These are phyloP conservation scores for Drosophila seguyi DNA, from an alignment of 1,140 invertebrate species.

Conservation along the genomic window DNA sequence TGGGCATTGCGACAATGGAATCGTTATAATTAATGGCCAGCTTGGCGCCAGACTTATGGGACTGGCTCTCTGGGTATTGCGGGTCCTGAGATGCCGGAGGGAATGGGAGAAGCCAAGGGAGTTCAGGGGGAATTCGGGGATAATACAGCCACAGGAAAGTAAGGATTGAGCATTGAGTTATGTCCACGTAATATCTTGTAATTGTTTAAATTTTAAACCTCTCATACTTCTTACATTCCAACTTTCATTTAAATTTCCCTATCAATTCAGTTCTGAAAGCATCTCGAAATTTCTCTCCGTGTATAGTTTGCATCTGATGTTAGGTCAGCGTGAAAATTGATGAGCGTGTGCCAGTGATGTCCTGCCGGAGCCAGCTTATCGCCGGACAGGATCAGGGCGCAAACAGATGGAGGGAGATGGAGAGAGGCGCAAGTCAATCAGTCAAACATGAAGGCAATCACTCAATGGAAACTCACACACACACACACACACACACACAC, in stretches of 20 bases:
- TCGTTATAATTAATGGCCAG: slow-evolving; percentile 77
- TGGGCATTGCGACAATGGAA: slow-evolving; percentile 62
- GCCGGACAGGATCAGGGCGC: slow-evolving; percentile 45
- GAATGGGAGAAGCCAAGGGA: not conserved
- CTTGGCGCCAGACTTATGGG: slow-evolving; percentile 65
- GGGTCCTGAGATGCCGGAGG: not conserved
- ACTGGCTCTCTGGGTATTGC: not conserved
- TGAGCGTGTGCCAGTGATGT: slow-evolving; percentile 46
- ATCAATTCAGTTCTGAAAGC: not conserved
- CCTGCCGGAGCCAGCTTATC: slow-evolving; percentile 60
- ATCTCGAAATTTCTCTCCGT: not conserved
- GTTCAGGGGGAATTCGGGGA: not conserved
- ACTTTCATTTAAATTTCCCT: not conserved
- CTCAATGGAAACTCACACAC: slow-evolving; percentile 68
- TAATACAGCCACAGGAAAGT: not conserved
- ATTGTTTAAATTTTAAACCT: not conserved
- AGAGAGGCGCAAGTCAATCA: slow-evolving; percentile 57
- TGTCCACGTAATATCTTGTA: not conserved
- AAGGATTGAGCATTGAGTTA: not conserved
- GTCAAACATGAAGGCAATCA: slow-evolving; percentile 69
- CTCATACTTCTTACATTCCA: not conserved
- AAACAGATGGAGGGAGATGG: slow-evolving; percentile 27
- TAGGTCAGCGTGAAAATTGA: slow-evolving; percentile 11
- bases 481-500: slow-evolving; percentile 39
- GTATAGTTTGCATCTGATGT: slow-evolving; percentile 53